Conservation (phyloP, 1,140 invertebrate species). For the fruit fly (Drosophila melanogaster) region Release_6_plus_ISO1_MT NC_004354.4:6693501-6694000, state of each 20-base stretch:
- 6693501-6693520: constrained; percentile 84
- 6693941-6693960: constrained; percentile 85
- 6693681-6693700: constrained; percentile 64
- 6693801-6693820: constrained; percentile 74
- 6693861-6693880: constrained; percentile 81
- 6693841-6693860: constrained; percentile 82
- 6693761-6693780: constrained; percentile 59
- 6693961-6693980: constrained; percentile 66
- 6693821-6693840: constrained; percentile 78
- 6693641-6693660: constrained; percentile 55
- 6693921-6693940: constrained; percentile 84
- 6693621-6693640: constrained; percentile 68
- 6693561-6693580: constrained; percentile 60
- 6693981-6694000: constrained; percentile 79
- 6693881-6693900: constrained; percentile 78
- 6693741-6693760: constrained; percentile 50
- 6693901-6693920: constrained; percentile 81
- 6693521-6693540: constrained; percentile 63
- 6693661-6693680: constrained; percentile 64
- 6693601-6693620: constrained; percentile 67
- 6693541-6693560: constrained; percentile 45
- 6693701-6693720: constrained; percentile 57
- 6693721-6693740: constrained; percentile 47
- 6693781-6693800: constrained; percentile 71
- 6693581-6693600: constrained; percentile 65